Percentiles rank a stretch among this genome's conserved stretches.
phyloP scores from a whole-genome alignment of 2,113 vertebrate species.

The Anarhynchus alexandrinus region DNA sequence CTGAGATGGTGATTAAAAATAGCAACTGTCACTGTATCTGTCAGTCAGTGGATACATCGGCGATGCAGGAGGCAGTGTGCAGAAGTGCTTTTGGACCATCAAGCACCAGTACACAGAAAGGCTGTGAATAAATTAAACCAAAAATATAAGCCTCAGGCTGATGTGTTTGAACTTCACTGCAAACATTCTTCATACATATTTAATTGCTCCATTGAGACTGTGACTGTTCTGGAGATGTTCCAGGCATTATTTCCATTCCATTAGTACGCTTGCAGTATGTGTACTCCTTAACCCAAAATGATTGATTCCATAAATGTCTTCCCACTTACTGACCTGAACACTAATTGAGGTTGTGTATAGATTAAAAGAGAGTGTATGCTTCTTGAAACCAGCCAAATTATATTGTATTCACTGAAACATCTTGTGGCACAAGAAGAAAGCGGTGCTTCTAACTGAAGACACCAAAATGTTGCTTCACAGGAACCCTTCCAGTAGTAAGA shows the following conservation, averaged over 20 bases:
- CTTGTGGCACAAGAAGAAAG: slow-evolving; percentile 21
- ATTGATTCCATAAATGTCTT: slow-evolving; percentile 78
- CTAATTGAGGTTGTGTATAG: slow-evolving; percentile 74
- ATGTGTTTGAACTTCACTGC: slow-evolving; percentile 75
- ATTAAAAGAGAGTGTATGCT: slow-evolving; percentile 67
- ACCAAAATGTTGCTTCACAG: not conserved
- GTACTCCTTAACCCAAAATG: slow-evolving; percentile 75
- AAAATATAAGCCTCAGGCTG: slow-evolving; percentile 70
- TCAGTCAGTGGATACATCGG: slow-evolving; percentile 34
- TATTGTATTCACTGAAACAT: slow-evolving; percentile 35
- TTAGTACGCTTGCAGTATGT: slow-evolving; percentile 72
- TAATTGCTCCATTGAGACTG: slow-evolving; percentile 75
- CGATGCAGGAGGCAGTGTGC: not conserved
- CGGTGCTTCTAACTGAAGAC: not conserved
- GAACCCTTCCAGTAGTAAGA: not conserved
- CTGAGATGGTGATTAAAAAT: slow-evolving; percentile 61
- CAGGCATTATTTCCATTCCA: slow-evolving; percentile 80
- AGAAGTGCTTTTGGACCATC: slow-evolving; percentile 40
- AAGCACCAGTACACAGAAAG: slow-evolving; percentile 57
- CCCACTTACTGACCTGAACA: slow-evolving; percentile 71
- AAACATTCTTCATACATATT: slow-evolving; percentile 80
- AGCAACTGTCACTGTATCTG: slow-evolving; percentile 42
- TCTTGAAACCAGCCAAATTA: slow-evolving; percentile 65
- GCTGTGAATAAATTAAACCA: slow-evolving; percentile 75
- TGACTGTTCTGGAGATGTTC: slow-evolving; percentile 71